phyloP scores from a whole-genome alignment of 2,888 invertebrate species.

The Dyspetes luteomarginatus region DNA sequence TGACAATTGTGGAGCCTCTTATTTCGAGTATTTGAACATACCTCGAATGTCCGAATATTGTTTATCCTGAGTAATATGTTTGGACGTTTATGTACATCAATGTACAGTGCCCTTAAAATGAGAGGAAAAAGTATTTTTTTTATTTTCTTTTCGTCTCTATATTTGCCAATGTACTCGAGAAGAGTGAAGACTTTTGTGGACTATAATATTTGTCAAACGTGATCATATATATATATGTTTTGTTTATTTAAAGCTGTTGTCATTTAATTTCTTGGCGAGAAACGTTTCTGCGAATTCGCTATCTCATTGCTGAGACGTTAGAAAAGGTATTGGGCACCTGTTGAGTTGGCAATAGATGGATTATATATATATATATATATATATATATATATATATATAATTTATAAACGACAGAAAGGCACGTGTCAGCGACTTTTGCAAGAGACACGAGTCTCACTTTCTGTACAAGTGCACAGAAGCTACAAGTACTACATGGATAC shows the following conservation, averaged over 20 bases:
- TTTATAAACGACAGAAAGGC: slow-evolving; percentile 9
- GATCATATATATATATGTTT: background rate
- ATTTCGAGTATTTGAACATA: background rate
- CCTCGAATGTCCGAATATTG: background rate
- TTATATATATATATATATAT: background rate
- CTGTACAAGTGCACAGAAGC: slow-evolving; percentile 30
- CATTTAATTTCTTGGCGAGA: background rate
- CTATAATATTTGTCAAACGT: background rate
- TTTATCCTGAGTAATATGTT: background rate
- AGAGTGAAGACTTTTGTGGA: slow-evolving; percentile 5
- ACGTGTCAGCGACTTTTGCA: slow-evolving; percentile 40
- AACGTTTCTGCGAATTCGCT: slow-evolving; percentile 22
- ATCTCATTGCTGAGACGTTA: background rate
- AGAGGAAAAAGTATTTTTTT: background rate
- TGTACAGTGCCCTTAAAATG: too few relatives aligned
- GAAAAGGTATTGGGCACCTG: slow-evolving; percentile 17
- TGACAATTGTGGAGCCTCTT: background rate
- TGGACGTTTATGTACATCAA: background rate
- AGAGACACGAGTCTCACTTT: slow-evolving; percentile 31
- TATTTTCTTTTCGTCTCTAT: background rate
- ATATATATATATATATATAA: background rate
- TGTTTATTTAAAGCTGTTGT: background rate
- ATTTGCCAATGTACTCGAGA: slow-evolving; percentile 13
- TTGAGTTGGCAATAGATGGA: background rate
- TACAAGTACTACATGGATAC: background rate